Evolutionary conservation across 2,888 invertebrate genomes (phyloP).

Genomic region (Galeruca laticollis): DNA sequence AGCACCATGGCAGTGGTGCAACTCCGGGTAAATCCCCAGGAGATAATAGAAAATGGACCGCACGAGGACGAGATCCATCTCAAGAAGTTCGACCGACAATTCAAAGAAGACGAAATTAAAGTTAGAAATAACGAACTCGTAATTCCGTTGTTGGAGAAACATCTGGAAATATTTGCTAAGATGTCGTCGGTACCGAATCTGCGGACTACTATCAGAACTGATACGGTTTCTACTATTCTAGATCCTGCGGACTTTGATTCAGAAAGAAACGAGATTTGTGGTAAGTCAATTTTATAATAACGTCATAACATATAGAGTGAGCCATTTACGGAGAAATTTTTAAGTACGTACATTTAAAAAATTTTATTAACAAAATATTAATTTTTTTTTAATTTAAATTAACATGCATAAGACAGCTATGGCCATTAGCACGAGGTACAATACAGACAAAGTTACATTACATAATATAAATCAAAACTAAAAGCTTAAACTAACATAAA

Average conservation of each 20-base stretch:
- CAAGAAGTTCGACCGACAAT: background rate
- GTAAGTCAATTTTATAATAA: too few relatives aligned
- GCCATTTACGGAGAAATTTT: too few relatives aligned
- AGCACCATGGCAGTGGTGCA: constrained; percentile 65
- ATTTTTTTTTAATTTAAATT: too few relatives aligned
- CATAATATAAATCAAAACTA: too few relatives aligned
- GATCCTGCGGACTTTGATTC: constrained; percentile 59
- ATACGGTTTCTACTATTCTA: constrained; percentile 63
- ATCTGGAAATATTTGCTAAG: constrained; percentile 59
- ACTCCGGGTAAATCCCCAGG: constrained; percentile 63
- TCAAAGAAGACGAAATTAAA: background rate
- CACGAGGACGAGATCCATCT: constrained; percentile 10
- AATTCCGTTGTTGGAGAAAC: constrained; percentile 57
- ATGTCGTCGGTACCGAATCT: constrained; percentile 51
- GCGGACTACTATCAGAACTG: constrained; percentile 59
- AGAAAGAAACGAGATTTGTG: constrained; percentile 50
- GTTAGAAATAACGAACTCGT: constrained; percentile 47
- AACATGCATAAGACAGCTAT: too few relatives aligned
- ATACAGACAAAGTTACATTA: too few relatives aligned
- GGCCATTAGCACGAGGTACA: too few relatives aligned
- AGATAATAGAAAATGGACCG: constrained; percentile 57
- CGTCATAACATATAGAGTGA: too few relatives aligned
- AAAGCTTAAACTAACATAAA: too few relatives aligned
- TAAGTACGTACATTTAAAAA: too few relatives aligned
- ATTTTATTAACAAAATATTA: too few relatives aligned